Base-by-base conservation (phyloP, 2,113 vertebrate genomes). In the Progne subis region DNA sequence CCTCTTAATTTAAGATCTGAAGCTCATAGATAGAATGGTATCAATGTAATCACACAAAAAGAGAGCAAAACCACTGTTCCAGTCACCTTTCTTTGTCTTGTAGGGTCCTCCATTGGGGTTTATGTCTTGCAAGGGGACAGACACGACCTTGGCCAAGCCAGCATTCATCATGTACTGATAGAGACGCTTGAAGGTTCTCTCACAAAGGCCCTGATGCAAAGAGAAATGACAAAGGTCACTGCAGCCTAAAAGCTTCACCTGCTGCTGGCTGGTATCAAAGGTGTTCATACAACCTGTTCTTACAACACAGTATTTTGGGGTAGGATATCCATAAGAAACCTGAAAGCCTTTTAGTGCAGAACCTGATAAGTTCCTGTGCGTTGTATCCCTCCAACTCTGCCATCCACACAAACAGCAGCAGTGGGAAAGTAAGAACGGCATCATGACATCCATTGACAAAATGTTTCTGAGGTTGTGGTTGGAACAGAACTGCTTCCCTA, bases 81-180 rank as follows among this genome's bases (percentile, higher is more conserved):
- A n/a, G 50, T 43, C 97, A 99, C 99, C 99, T 98, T 98, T 99
- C 93, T 98, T 99, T 88, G 98, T 99, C 93, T 98, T 98, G 94
- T 98, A 98, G 32, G 98, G 98, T 56, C 98, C 98, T 46, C 98
- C 97, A 1, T 50, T 93, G 8, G 99, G 99, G 39, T 99, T 96
- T 32, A 99, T 86, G 9, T 99, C 98, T 80, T 99, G 98, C 63
- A 99, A 91, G 5, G 99, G 99, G 11, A 97, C 53, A 37, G 97
- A 97, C 37, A 98, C 53, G 13, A 98, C 96, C 79, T 99, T 98
- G 18, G 98, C 98, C 74, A 99, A 83, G 70, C 99, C 99, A 29
- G 98, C 98, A 5, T 98, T 97, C 88, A 98, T 96, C 99, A 99
- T 99, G 86, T 99, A 98, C 68, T 99, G 98, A 94, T 98, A 98